Percentiles rank a stretch among this genome's conserved stretches.
Evolutionary conservation across 2,113 vertebrate species (phyloP).

Genomic region (Eulacestoma nigropectus): DNA sequence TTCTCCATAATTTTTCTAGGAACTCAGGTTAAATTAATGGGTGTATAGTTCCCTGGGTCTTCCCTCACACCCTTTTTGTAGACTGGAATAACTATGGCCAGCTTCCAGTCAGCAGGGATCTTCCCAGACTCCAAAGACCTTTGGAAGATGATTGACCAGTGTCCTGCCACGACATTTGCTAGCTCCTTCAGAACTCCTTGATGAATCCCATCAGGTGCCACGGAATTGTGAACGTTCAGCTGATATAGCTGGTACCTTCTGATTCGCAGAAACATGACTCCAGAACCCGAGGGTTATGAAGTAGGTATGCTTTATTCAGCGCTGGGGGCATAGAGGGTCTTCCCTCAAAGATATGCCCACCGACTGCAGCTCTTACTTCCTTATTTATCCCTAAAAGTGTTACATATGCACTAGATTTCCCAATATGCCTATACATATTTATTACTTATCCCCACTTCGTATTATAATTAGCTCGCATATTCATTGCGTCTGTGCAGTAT

Average conservation of each 20-base stretch:
- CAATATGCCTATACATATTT: too few relatives aligned
- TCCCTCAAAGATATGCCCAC: too few relatives aligned
- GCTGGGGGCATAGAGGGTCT: too few relatives aligned
- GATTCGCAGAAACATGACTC: too few relatives aligned
- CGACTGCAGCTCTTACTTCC: too few relatives aligned
- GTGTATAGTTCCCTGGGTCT: not conserved
- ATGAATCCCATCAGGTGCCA: not conserved
- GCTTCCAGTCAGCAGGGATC: not conserved
- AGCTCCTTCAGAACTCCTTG: not conserved
- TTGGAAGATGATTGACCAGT: rapidly evolving
- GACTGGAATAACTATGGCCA: not conserved
- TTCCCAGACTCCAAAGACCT: not conserved
- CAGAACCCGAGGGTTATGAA: too few relatives aligned
- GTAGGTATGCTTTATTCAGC: too few relatives aligned
- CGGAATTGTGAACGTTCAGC: not conserved
- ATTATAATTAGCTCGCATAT: too few relatives aligned
- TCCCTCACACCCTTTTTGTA: not conserved
- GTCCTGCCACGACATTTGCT: rapidly evolving
- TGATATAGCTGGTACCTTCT: not conserved
- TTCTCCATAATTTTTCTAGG: not conserved
- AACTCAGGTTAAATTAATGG: not conserved
- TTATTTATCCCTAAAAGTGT: too few relatives aligned
- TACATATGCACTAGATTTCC: too few relatives aligned
- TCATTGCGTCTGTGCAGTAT: too few relatives aligned
- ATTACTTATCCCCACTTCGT: too few relatives aligned